Conservation (phyloP, 2,888 invertebrate species). For the Cheilosia scutellata region DNA sequence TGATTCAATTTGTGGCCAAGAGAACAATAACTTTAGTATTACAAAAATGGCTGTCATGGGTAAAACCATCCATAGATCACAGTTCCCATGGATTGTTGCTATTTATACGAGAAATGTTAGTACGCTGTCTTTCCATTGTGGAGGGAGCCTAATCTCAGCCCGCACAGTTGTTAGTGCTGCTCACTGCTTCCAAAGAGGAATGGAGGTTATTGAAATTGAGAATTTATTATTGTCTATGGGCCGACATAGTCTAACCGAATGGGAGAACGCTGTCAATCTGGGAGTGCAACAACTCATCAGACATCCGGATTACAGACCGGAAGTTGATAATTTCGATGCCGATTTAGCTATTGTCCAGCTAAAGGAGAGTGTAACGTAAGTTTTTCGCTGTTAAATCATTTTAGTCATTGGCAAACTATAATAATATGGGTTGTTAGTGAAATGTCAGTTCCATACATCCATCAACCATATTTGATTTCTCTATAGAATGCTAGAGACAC, state of each 20-base stretch:
- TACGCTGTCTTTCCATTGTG: slow-evolving; percentile 81
- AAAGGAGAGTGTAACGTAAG: slow-evolving; percentile 79
- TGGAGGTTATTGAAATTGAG: slow-evolving; percentile 11
- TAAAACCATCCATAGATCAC: slow-evolving; percentile 82
- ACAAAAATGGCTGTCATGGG: slow-evolving; percentile 77
- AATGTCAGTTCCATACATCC: too few species aligned
- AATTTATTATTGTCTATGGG: slow-evolving; percentile 80
- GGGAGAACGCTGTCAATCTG: slow-evolving; percentile 78
- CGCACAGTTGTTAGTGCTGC: slow-evolving; percentile 82
- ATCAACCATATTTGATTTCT: too few species aligned
- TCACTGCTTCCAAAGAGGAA: slow-evolving; percentile 81
- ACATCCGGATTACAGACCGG: slow-evolving; percentile 82
- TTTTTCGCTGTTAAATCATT: not conserved
- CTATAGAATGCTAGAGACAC: too few species aligned
- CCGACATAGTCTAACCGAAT: slow-evolving; percentile 80
- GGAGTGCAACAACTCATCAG: slow-evolving; percentile 76
- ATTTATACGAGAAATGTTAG: slow-evolving; percentile 84
- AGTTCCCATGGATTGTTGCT: slow-evolving; percentile 88
- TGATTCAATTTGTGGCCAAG: slow-evolving; percentile 77
- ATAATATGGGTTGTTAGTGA: too few species aligned
- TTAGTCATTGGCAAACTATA: too few species aligned
- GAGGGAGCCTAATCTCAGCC: slow-evolving; percentile 80
- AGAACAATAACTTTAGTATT: slow-evolving; percentile 64
- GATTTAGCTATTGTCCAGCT: slow-evolving; percentile 84
- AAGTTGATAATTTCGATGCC: slow-evolving; percentile 79